Evolutionary conservation across 2,888 invertebrate species (phyloP).

Genomic region (Drosophila limbata): DNA sequence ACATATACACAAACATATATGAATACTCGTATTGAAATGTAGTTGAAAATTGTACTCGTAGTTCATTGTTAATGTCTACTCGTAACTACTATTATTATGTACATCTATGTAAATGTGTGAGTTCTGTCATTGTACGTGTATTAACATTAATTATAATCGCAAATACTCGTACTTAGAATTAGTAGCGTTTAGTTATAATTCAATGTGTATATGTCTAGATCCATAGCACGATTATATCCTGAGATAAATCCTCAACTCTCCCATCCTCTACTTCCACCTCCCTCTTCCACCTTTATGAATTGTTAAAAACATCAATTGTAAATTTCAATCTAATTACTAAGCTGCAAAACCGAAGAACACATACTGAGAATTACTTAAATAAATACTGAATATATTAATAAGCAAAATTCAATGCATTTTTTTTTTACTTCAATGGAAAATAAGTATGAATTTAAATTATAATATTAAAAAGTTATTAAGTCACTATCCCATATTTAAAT

Average conservation of each 20-base stretch:
- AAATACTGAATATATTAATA: slow-evolving; percentile 73
- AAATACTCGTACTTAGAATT: slow-evolving; percentile 23
- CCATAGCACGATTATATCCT: slow-evolving; percentile 27
- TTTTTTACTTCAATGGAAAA: neutral
- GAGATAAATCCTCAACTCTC: neutral
- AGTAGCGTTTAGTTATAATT: slow-evolving; percentile 46
- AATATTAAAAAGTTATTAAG: neutral
- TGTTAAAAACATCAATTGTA: slow-evolving; percentile 49
- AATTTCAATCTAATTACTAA: slow-evolving; percentile 60
- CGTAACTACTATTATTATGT: slow-evolving; percentile 29
- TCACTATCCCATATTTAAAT: neutral
- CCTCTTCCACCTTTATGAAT: slow-evolving; percentile 4
- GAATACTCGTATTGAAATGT: slow-evolving; percentile 44
- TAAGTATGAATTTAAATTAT: slow-evolving; percentile 2
- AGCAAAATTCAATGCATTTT: slow-evolving; percentile 30
- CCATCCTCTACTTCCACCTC: slow-evolving; percentile 14
- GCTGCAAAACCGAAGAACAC: slow-evolving; percentile 41
- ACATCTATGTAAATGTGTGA: slow-evolving; percentile 46
- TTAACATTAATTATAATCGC: slow-evolving; percentile 26
- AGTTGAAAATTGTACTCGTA: slow-evolving; percentile 56
- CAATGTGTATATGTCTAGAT: slow-evolving; percentile 48
- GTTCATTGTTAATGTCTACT: slow-evolving; percentile 66
- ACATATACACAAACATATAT: slow-evolving; percentile 6
- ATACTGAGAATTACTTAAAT: slow-evolving; percentile 73
- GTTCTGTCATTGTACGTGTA: slow-evolving; percentile 51